Evolutionary conservation across 2,888 invertebrate genomes (phyloP).

Genomic region (Chymomyza amoena): DNA sequence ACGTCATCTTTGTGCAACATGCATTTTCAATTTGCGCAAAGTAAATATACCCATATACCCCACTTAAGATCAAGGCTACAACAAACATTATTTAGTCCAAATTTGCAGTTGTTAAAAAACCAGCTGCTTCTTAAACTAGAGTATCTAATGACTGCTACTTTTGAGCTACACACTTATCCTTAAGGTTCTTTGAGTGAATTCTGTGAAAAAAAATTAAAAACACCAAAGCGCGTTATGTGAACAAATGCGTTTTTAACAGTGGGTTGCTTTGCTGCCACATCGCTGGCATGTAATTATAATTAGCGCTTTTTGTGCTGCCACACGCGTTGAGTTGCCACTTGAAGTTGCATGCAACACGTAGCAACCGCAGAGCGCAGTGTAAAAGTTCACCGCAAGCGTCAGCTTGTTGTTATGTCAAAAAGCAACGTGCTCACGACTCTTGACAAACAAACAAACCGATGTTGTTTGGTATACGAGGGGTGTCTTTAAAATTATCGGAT

Average conservation of each 20-base stretch:
- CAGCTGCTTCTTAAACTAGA: no score
- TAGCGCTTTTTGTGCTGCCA: slow-evolving; percentile 20
- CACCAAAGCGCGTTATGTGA: neutral
- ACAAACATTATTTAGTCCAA: no score
- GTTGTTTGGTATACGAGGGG: neutral
- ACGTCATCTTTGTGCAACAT: no score
- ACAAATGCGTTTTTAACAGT: slow-evolving; percentile 30
- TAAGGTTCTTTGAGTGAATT: no score
- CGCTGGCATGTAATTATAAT: slow-evolving; percentile 41
- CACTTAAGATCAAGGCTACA: no score
- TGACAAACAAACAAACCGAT: neutral
- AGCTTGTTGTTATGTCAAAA: neutral
- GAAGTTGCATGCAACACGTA: slow-evolving; percentile 51
- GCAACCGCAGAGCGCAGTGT: slow-evolving; percentile 18
- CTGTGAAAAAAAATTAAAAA: no score
- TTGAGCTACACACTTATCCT: no score
- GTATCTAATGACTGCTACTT: no score
- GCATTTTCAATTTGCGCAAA: no score
- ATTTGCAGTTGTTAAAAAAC: no score
- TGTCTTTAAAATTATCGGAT: no score
- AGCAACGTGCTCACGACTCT: neutral
- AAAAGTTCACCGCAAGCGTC: neutral
- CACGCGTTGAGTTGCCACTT: slow-evolving; percentile 1
- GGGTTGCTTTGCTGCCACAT: neutral
- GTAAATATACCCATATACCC: no score